Percentiles rank a stretch among this genome's conserved stretches.
Conservation (phyloP, 2,113 vertebrate species). For the Panthera tigris region DNA sequence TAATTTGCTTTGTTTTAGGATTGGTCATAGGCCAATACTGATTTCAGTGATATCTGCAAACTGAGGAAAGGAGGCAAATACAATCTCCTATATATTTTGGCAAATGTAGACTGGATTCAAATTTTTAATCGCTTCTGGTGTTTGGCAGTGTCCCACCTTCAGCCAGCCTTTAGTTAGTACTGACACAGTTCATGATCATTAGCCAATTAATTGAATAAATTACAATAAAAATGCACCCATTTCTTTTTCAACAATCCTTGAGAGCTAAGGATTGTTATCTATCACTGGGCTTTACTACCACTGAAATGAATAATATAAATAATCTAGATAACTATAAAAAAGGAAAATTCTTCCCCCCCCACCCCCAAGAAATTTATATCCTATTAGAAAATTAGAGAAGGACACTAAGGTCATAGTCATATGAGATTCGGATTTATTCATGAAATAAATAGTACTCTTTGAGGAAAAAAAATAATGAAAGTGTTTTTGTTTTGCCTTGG, state of each 20-base stretch:
- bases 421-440: background rate
- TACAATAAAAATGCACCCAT: background rate
- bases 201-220: background rate
- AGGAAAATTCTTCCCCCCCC: background rate
- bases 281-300: accelerated
- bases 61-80: background rate
- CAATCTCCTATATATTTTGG: background rate
- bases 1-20: background rate
- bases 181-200: background rate
- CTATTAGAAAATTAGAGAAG: background rate
- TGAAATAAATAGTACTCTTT: background rate
- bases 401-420: background rate
- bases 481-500: too few relatives aligned
- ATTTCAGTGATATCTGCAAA: background rate
- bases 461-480: background rate
- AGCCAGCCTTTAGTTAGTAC: background rate
- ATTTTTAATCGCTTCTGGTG: background rate
- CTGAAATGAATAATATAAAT: background rate
- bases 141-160: background rate
- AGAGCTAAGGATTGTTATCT: background rate
- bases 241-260: background rate
- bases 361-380: background rate
- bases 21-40: background rate
- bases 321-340: background rate
- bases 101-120: background rate